Percentiles rank a stretch among this genome's conserved stretches.
These are phyloP conservation scores for Gastrophryne carolinensis DNA, from an alignment of 2,797 vertebrate species.

Conservation along the genomic window DNA sequence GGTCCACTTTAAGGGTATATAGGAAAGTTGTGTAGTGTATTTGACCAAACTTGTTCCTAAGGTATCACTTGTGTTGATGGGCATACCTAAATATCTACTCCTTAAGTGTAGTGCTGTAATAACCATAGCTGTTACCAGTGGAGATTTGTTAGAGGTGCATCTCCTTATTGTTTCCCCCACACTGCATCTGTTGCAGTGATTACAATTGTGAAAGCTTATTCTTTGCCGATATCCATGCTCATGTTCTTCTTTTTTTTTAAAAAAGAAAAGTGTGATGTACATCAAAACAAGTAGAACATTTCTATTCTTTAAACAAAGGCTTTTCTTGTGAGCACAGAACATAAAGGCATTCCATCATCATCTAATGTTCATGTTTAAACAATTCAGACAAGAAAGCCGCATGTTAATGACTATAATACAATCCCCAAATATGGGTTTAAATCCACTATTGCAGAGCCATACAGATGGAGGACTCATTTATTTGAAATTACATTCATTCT, in stretches of 20 bases:
- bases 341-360: slow-evolving; percentile 28
- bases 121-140: too few relatives aligned
- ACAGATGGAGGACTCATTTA: slow-evolving; percentile 37
- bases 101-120: neutral
- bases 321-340: slow-evolving; percentile 11
- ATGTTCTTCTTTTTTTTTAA: neutral
- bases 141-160: slow-evolving; percentile 20
- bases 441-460: slow-evolving; percentile 35
- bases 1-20: too few relatives aligned
- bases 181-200: slow-evolving; percentile 9
- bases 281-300: slow-evolving; percentile 8
- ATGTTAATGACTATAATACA: slow-evolving; percentile 20
- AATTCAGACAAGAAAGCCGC: slow-evolving; percentile 9
- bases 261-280: slow-evolving; percentile 11
- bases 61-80: too few relatives aligned
- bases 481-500: slow-evolving; percentile 40
- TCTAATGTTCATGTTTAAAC: slow-evolving; percentile 38
- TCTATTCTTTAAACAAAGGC: slow-evolving; percentile 36
- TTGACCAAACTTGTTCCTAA: too few relatives aligned
- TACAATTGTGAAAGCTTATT: slow-evolving; percentile 25
- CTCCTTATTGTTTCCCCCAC: slow-evolving; percentile 13
- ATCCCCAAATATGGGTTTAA: slow-evolving; percentile 17
- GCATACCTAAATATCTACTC: too few relatives aligned
- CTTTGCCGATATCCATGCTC: slow-evolving; percentile 33
- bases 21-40: too few relatives aligned